phyloP scores from a whole-genome alignment of 2,797 vertebrate genomes.

The Euthynnus affinis region DNA sequence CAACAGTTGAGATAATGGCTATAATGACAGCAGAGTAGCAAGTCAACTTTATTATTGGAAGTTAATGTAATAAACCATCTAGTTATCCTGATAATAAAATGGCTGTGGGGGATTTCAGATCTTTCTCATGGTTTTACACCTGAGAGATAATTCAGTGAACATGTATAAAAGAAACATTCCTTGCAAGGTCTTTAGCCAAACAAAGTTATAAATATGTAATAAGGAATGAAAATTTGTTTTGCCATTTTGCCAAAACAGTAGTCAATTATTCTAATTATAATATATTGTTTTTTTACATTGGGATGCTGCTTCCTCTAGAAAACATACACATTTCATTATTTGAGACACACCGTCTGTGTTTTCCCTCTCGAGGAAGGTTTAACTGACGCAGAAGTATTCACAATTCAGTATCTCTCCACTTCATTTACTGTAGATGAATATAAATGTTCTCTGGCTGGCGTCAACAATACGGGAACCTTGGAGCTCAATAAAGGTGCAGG shows the following conservation, averaged over 20 bases:
- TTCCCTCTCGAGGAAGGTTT: background rate
- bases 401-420: background rate
- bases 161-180: background rate
- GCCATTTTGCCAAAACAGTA: slow-evolving; percentile 19
- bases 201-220: slow-evolving; percentile 29
- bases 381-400: background rate
- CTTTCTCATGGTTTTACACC: slow-evolving; percentile 16
- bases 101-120: background rate
- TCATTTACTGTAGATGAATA: background rate
- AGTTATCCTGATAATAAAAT: slow-evolving; percentile 13
- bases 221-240: slow-evolving; percentile 26
- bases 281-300: slow-evolving; percentile 3
- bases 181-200: slow-evolving; percentile 19
- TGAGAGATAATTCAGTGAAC: background rate
- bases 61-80: slow-evolving; percentile 5
- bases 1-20: slow-evolving; percentile 11
- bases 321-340: background rate
- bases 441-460: background rate
- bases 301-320: background rate
- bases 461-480: slow-evolving; percentile 5
- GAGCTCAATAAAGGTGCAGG: background rate
- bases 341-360: background rate
- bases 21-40: background rate
- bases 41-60: background rate
- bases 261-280: slow-evolving; percentile 22